phyloP scores from a whole-genome alignment of 2,888 invertebrate genomes.

The Bombylius discolor region DNA sequence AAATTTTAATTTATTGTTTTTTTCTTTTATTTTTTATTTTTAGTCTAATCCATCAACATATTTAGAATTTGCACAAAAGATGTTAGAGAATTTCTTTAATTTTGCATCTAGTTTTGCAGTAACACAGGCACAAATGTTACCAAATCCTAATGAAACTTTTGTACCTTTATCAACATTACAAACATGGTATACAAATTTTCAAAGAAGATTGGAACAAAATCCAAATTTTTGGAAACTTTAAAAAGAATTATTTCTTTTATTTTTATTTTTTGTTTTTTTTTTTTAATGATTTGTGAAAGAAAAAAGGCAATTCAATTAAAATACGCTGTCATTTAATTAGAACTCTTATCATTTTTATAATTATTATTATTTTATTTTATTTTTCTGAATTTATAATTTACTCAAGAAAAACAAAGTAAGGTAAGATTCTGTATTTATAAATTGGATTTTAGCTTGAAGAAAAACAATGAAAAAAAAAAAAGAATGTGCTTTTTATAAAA shows the following conservation, averaged over 20 bases:
- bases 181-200: constrained; percentile 90
- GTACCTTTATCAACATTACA: constrained; percentile 80
- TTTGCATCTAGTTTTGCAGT: constrained; percentile 82
- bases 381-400: too few relatives aligned
- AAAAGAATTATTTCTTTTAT: not conserved
- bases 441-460: too few relatives aligned
- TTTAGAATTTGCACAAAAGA: constrained; percentile 69
- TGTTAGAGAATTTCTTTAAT: constrained; percentile 87
- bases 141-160: constrained; percentile 66
- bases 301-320: too few relatives aligned
- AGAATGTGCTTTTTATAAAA: too few relatives aligned
- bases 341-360: too few relatives aligned
- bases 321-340: too few relatives aligned
- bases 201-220: constrained; percentile 73
- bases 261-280: too few relatives aligned
- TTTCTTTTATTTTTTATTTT: constrained; percentile 7
- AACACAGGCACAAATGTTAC: constrained; percentile 63
- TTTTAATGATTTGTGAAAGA: too few relatives aligned
- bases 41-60: constrained; percentile 39
- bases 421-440: too few relatives aligned
- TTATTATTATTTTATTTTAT: too few relatives aligned
- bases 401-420: too few relatives aligned
- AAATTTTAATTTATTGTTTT: not conserved
- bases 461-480: too few relatives aligned
- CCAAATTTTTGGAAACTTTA: constrained; percentile 82